A percentile compares a stretch with the other conserved stretches of the same genome.
phyloP scores from a whole-genome alignment of 2,888 invertebrate genomes.

The Dynastes maya region DNA sequence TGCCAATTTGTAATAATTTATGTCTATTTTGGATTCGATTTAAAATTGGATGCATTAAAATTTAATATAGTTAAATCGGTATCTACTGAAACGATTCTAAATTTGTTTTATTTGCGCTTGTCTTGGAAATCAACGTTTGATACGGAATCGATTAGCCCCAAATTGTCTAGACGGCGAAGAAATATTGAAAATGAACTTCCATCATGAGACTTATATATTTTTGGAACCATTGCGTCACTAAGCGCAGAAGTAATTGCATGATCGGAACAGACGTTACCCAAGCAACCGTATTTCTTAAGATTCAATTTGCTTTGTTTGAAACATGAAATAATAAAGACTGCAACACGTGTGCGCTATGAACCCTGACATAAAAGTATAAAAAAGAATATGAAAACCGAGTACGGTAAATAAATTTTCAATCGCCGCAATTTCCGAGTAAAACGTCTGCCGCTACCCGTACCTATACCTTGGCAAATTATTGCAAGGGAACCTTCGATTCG shows the following conservation, averaged over 20 bases:
- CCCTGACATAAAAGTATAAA: conserved; percentile 42
- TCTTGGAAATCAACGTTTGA: conserved; percentile 20
- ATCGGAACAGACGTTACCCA: conserved; percentile 3
- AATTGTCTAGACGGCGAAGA: background rate
- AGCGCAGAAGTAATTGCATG: conserved; percentile 22
- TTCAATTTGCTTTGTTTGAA: conserved; percentile 48
- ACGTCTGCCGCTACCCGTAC: conserved; percentile 28
- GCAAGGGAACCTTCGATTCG: conserved; percentile 31
- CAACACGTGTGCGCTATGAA: conserved; percentile 51
- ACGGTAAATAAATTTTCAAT: conserved; percentile 48
- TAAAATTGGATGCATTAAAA: conserved; percentile 23
- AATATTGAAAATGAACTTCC: conserved; percentile 15
- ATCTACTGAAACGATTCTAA: conserved; percentile 1
- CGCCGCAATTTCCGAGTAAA: conserved; percentile 43
- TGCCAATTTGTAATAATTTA: background rate
- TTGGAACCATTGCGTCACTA: conserved; percentile 5
- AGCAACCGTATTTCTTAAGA: conserved; percentile 30
- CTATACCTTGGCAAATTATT: conserved; percentile 43
- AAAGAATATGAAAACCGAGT: conserved; percentile 32
- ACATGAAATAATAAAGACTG: conserved; percentile 51
- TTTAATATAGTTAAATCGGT: conserved; percentile 10
- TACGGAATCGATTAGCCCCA: conserved; percentile 16
- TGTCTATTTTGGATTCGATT: background rate
- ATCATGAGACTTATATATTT: conserved; percentile 22
- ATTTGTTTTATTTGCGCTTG: conserved; percentile 15